phyloP scores from a whole-genome alignment of 2,113 vertebrate species.

The Vireo altiloquus region DNA sequence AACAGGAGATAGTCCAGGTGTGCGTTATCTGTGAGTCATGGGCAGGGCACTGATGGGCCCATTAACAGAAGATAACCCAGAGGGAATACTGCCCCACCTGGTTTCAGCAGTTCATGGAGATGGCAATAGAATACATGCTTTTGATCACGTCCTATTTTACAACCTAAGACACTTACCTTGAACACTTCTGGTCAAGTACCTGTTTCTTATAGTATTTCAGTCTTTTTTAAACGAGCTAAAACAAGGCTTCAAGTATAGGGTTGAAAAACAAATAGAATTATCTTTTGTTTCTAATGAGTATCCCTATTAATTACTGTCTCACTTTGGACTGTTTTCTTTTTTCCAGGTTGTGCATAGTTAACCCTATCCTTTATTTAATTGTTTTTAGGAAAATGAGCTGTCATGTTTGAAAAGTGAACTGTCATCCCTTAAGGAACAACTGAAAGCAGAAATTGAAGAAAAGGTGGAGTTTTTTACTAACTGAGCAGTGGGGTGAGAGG shows the following conservation, averaged over 20 bases:
- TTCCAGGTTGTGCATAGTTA: neutral
- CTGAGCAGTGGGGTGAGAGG: neutral
- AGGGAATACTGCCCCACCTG: too few relatives aligned
- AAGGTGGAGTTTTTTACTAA: conserved; percentile 74
- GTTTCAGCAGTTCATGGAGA: too few relatives aligned
- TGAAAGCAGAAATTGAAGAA: conserved; percentile 74
- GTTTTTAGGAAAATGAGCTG: conserved; percentile 79
- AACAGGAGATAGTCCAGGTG: too few relatives aligned
- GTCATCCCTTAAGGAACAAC: conserved; percentile 73
- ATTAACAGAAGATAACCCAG: too few relatives aligned
- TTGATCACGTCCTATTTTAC: too few relatives aligned
- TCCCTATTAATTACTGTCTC: neutral
- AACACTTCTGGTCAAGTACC: neutral
- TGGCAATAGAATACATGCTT: too few relatives aligned
- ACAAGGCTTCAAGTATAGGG: neutral
- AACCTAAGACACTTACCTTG: too few relatives aligned
- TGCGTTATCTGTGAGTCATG: too few relatives aligned
- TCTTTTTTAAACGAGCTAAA: neutral
- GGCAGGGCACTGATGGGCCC: too few relatives aligned
- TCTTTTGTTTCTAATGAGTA: neutral
- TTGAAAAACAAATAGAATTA: neutral
- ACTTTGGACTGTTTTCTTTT: neutral
- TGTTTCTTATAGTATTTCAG: neutral
- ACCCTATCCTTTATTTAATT: neutral
- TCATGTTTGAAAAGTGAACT: conserved; percentile 75